These are phyloP conservation scores for Huso huso DNA, from an alignment of 2,797 vertebrate species.

Conservation along the genomic window DNA sequence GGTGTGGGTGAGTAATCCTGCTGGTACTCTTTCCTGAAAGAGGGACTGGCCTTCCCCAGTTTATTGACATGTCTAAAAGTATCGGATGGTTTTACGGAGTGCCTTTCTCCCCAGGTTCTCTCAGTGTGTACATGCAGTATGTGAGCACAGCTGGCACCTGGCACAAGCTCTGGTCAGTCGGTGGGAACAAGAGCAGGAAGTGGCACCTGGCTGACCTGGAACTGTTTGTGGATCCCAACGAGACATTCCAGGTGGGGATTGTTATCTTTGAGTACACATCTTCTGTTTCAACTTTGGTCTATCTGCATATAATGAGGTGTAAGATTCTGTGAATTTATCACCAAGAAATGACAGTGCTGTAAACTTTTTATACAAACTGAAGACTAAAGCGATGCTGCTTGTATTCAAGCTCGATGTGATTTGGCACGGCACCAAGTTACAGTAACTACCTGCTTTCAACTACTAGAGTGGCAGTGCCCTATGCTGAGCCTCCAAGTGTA, in stretches of 20 bases:
- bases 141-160: background rate
- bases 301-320: background rate
- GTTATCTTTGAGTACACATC: background rate
- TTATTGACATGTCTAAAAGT: too few species aligned
- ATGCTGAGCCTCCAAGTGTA: too few species aligned
- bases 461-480: too few species aligned
- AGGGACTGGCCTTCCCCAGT: too few species aligned
- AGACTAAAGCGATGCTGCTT: too few species aligned
- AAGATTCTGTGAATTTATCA: too few species aligned
- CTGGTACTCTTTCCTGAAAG: background rate
- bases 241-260: background rate
- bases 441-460: too few species aligned
- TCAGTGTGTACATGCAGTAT: background rate
- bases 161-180: conserved; percentile 1
- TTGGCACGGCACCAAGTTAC: too few species aligned
- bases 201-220: conserved; percentile 4
- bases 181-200: background rate
- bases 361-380: too few species aligned
- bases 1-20: conserved; percentile 6
- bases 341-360: too few species aligned
- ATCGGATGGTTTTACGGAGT: too few species aligned
- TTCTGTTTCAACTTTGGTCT: background rate
- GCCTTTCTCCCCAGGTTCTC: background rate
- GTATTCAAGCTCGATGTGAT: too few species aligned
- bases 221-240: background rate